Conservation (phyloP, 2,113 vertebrate genomes). For the Hucho hucho region DNA sequence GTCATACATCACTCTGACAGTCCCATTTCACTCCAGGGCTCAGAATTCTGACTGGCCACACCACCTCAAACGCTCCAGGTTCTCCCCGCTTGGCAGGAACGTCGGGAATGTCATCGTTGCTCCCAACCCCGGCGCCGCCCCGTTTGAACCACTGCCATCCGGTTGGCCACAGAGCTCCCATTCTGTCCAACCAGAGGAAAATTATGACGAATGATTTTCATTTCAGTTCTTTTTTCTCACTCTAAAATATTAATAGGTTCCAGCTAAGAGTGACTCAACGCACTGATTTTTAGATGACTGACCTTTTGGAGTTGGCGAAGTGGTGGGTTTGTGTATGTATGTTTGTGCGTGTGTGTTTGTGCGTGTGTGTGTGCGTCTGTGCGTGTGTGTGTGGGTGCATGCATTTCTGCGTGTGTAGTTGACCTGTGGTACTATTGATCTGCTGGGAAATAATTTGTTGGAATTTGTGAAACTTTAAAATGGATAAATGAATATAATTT, state of each 20-base stretch:
- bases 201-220: too few species aligned
- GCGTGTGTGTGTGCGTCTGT: background rate
- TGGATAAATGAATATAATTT: too few species aligned
- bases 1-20: slow-evolving; percentile 66
- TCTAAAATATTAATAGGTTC: too few species aligned
- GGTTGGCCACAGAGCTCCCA: too few species aligned
- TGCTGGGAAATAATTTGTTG: too few species aligned
- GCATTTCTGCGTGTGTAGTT: slow-evolving; percentile 32
- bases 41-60: slow-evolving; percentile 57
- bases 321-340: too few species aligned
- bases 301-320: too few species aligned
- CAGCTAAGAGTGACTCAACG: too few species aligned
- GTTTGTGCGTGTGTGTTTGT: too few species aligned
- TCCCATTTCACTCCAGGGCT: slow-evolving; percentile 62
- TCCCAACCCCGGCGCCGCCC: slow-evolving; percentile 24
- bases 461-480: background rate
- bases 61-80: slow-evolving; percentile 62
- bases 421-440: slow-evolving; percentile 21
- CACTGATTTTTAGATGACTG: too few species aligned
- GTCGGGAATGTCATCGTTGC: slow-evolving; percentile 43
- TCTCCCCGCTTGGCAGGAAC: slow-evolving; percentile 50
- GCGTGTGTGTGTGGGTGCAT: background rate
- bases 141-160: slow-evolving; percentile 42
- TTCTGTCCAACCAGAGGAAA: too few species aligned
- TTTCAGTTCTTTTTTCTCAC: too few species aligned